Conservation (phyloP, 2,113 vertebrate genomes). For the Protomyctophum bolini region DNA sequence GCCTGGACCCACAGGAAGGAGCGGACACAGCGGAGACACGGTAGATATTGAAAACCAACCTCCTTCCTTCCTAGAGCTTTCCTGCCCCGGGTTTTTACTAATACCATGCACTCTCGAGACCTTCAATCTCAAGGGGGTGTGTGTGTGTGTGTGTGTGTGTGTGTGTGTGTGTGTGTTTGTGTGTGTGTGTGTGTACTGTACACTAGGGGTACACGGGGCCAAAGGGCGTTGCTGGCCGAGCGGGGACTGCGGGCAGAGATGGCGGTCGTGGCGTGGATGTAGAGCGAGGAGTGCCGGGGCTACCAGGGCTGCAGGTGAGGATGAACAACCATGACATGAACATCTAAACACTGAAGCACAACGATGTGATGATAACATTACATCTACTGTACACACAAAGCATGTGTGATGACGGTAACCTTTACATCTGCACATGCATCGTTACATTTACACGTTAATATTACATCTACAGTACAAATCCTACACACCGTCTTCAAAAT, state of each 20-base stretch:
- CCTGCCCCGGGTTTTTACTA: background rate
- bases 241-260: conserved; percentile 70
- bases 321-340: background rate
- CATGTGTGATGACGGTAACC: too few species aligned
- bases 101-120: background rate
- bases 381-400: too few species aligned
- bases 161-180: too few species aligned
- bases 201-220: conserved; percentile 76
- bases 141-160: too few species aligned
- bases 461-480: too few species aligned
- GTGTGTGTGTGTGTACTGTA: too few species aligned
- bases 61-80: background rate
- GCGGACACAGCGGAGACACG: conserved; percentile 73
- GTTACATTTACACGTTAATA: too few species aligned
- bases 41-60: conserved; percentile 58
- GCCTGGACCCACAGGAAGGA: conserved; percentile 69
- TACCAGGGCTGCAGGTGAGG: conserved; percentile 78
- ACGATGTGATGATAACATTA: too few species aligned
- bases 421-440: background rate
- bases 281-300: conserved; percentile 70
- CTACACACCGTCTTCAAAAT: too few species aligned
- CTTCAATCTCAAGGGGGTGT: background rate
- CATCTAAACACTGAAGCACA: background rate
- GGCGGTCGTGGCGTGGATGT: conserved; percentile 75
- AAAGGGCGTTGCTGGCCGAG: conserved; percentile 73